Base-by-base conservation (phyloP, 1,140 invertebrate genomes). In the Drosophila mauritiana region DNA sequence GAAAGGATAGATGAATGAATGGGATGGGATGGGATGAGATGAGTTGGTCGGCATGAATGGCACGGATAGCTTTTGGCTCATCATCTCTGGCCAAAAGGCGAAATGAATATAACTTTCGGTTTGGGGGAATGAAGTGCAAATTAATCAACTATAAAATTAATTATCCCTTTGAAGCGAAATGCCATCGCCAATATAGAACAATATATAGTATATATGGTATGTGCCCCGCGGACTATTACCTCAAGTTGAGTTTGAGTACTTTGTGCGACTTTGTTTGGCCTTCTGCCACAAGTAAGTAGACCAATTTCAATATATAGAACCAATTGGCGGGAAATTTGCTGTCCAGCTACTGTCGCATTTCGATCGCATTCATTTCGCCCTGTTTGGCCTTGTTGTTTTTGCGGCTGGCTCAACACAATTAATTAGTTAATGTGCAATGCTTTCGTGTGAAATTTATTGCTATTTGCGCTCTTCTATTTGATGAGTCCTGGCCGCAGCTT, bases 381-480 rank as follows among this genome's bases (percentile, higher is more conserved):
- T 45, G 20, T 36, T 69, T 48, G 25, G 13, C 13, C 34, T 15
- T 72, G 78, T 74, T 81, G 73, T 46, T 67, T 74, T 75, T 85
- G 82, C 82, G 82, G 82, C 69, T 68, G 65, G 69, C 83, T 82
- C 85, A 81, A 80, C 75, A 88, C 83, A 86, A 88, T 86, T 86
- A 88, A 86, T 88, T 86, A 86, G 83, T 88, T 86, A 88, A 82
- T 86, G 83, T 77, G 63, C 83, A 79, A 68, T 67, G 82, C 75
- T 83, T 67, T 82, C 78, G 82, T 73, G 83, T 79, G 57, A 88
- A 82, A 86, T 86, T 86, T 86, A 86, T 86, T 86, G 83, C 83
- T 75, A 88, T 82, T 88, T 75, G 74, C 40, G 68, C 76, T 84
- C 68, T 75, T 74, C 68, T 63, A 56, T 74, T 81, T 78, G 80